Percentiles rank a stretch among this genome's conserved stretches.
Conservation (phyloP, 1,140 invertebrate genomes). For the Drosophila lini region DNA sequence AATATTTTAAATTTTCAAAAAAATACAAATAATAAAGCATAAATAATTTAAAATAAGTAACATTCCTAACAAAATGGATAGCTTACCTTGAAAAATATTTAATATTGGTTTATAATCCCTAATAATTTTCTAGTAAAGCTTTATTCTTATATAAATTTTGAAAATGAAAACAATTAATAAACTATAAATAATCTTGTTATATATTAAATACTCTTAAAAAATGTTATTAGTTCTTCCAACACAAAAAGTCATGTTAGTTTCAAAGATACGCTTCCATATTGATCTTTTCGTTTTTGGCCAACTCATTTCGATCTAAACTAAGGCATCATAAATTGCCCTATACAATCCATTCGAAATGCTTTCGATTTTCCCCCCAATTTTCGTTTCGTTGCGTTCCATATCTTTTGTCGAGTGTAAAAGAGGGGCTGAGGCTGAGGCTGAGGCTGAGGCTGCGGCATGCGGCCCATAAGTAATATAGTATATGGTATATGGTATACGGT, state of each 20-base stretch:
- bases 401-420: conserved; percentile 32
- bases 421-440: not conserved
- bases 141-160: no score
- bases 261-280: not conserved
- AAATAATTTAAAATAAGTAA: no score
- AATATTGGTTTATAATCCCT: no score
- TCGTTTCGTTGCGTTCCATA: conserved; percentile 9
- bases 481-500: conserved; percentile 18
- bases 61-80: no score
- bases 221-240: not conserved
- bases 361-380: conserved; percentile 36
- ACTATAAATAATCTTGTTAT: not conserved
- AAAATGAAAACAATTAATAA: no score
- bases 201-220: not conserved
- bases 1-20: no score
- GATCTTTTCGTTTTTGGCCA: not conserved
- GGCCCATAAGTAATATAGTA: conserved; percentile 40
- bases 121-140: no score
- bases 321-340: not conserved
- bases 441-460: conserved; percentile 13
- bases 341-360: conserved; percentile 31
- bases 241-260: not conserved
- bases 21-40: no score
- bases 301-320: not conserved
- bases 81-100: no score